Base-by-base conservation (phyloP, 2,797 vertebrate species). In the Denticeps clupeoides region DNA sequence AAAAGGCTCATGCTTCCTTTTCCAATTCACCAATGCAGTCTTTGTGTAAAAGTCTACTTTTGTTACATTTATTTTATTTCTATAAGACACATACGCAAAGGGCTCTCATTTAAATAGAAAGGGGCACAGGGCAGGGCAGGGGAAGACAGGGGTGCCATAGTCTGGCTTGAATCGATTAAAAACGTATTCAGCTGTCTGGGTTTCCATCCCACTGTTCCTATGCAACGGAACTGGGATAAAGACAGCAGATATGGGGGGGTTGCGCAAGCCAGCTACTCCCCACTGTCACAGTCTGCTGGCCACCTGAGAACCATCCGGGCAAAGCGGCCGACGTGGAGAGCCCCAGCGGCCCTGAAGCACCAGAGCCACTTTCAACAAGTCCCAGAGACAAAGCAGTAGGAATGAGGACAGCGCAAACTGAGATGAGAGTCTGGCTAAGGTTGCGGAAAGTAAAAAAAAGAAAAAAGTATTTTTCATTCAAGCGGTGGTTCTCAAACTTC, bases 111-210 rank as follows among this genome's bases (percentile, higher is more conserved):
- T 21, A 11, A 42, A 8, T 7, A 6, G 68, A 3, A 26, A 65
- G 56, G 56, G 59, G 61, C 58, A 64, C 68, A 67, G 67, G 66
- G 49, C 58, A 44, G 59, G 5, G n/a, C 9, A 9, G 24, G n/a
- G 41, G 18, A 3, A 21, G 33, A 4, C 16, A 1, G 16, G 3
- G 19, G 16, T 37, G 9, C 15, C 33, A 16, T 21, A 16, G n/a
- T 24, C 45, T 31, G 58, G 67, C 60, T 64, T 60, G 68, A 69
- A 79, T 72, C 58, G 63, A 76, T 78, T 74, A 66, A 29, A 77
- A 73, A 74, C n/a, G 67, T 59, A 62, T 77, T 78, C 74, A 75
- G 60, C 59, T 65, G 53, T 64, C 53, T 50, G 12, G 49, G 56
- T n/a, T 56, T 33, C 15, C 45, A 5, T 55, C 47, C 52, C 55